These are phyloP conservation scores for Drosophila leonis DNA, from an alignment of 2,888 invertebrate species.

Conservation along the genomic window DNA sequence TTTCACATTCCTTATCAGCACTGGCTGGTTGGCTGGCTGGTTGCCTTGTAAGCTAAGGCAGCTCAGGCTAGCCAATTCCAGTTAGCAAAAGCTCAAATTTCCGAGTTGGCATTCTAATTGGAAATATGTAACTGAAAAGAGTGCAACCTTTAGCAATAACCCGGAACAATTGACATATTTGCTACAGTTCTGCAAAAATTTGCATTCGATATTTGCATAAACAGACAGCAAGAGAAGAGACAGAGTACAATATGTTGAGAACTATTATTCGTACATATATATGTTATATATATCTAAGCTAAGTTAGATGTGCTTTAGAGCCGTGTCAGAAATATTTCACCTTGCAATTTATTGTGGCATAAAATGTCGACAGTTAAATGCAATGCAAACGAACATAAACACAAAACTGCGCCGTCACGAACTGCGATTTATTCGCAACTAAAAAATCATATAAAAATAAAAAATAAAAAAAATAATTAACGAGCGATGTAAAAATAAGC, in stretches of 20 bases:
- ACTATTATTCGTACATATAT: background rate
- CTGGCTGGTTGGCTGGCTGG: background rate
- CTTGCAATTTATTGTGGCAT: slow-evolving; percentile 74
- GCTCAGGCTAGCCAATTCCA: background rate
- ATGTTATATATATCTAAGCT: background rate
- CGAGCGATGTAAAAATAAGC: slow-evolving; percentile 77
- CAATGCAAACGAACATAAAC: slow-evolving; percentile 62
- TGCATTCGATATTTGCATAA: slow-evolving; percentile 47
- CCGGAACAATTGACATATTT: slow-evolving; percentile 45
- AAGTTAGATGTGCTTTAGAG: background rate
- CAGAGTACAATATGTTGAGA: slow-evolving; percentile 22
- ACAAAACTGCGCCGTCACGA: slow-evolving; percentile 69
- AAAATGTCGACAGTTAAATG: slow-evolving; percentile 78
- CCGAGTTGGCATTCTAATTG: background rate
- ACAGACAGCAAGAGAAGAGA: slow-evolving; percentile 9
- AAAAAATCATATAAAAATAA: slow-evolving; percentile 8
- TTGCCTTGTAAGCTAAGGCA: background rate
- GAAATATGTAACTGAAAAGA: slow-evolving; percentile 1
- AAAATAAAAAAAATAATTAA: slow-evolving; percentile 35
- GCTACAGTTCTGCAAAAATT: slow-evolving; percentile 37
- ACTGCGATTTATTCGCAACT: slow-evolving; percentile 51
- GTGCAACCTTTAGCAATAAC: slow-evolving; percentile 35
- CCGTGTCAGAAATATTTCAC: slow-evolving; percentile 49
- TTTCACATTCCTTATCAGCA: slow-evolving; percentile 11
- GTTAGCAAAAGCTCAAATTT: slow-evolving; percentile 2